Evolutionary conservation across 1,140 invertebrate genomes (phyloP), one percentile per base, ranked within the genome.

Genomic region (Neelides sp.): DNA sequence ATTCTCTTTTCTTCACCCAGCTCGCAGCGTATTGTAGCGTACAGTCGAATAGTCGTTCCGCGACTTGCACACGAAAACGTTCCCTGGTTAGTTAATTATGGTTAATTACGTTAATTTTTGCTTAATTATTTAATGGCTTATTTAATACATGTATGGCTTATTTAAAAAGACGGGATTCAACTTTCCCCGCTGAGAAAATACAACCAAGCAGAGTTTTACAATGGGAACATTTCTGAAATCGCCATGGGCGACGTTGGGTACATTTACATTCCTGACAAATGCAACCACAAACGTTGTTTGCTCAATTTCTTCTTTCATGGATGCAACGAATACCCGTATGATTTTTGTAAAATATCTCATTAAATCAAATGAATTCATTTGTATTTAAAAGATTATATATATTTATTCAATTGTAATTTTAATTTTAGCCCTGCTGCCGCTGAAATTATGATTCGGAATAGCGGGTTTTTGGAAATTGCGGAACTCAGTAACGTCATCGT

Each of bases 231-330:
- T 7, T 5, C 1, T 0, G 51, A 57, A 1, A 34, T 30, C 19
- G 50, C 55, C 4, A 54, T 57, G 50, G 51, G 55, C 2, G 43
- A 22, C 17, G 13, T 32, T 2, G 55, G 55, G 2, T 57, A 37
- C 27, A 43, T 54, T 36, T 57, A 57, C 24, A 48, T 53, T n/a
- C 55, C 55, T 23, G 36, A 46, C 20, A n/a, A 10, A 4, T 57
- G 55, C 30, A 12, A 12, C 15, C 10, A 20, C 26, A 23, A 23
- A 13, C 20, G 27, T 24, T 57, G 55, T 39, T 37, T 40, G 10
- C 43, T 57, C 10, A 50, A 57, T 47, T 22, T 57, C 10, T 50
- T 53, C 40, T 57, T 57, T 44, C 55, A 57, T 48, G 55, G 55
- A 20, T 57, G 55, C 15, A 54, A 54, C 32, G 55, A 57, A 42